Base-by-base conservation (phyloP, 2,113 vertebrate genomes). In the Plotosus lineatus region DNA sequence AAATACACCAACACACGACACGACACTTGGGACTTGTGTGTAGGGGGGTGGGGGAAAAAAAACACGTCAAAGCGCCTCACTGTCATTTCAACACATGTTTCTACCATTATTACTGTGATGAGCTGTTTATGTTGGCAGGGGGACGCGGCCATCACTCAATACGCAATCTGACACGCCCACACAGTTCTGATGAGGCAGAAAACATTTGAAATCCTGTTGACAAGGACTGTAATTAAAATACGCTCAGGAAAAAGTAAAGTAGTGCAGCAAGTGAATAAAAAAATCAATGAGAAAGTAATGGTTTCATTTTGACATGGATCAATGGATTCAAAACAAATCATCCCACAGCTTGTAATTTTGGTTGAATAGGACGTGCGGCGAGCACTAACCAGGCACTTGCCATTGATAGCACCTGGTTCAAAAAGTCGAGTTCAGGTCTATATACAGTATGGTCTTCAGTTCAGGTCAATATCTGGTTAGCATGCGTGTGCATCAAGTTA, bases 241-340 rank as follows among this genome's bases (percentile, higher is more conserved):
- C 71, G 75, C 33, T 40, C 26, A 53, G 63, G 42, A 71, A 82
- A 79, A 84, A 84, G 42, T 65, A 48, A n/a, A 58, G 40, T 74
- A 82, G 61, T 7, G 23, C 42, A 78, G 33, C 56, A 26, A 79
- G 75, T 9, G 44, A 46, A 51, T 6, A 38, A 66, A 48, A 26
- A 84, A 86, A 82, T 86, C 75, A 55, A 80, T 86, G 66, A 58
- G 69, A 75, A 75, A 78, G 28, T 82, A 78, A 83, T 71, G 80
- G 77, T 80, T 86, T 82, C 8, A 79, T 80, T 85, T 81, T 78
- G 71, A 40, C 83, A 38, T 31, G 26, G 50, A 84, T 82, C 72
- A 77, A 63, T 82, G 71, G n/a, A 55, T 44, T 83, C 31, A 83
- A 84, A 82, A 83, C 78, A 78, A 77, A 36, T 65, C 72, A 65